These are phyloP conservation scores for Phoeniculus purpureus DNA, from an alignment of 2,797 vertebrate species.

Conservation along the genomic window DNA sequence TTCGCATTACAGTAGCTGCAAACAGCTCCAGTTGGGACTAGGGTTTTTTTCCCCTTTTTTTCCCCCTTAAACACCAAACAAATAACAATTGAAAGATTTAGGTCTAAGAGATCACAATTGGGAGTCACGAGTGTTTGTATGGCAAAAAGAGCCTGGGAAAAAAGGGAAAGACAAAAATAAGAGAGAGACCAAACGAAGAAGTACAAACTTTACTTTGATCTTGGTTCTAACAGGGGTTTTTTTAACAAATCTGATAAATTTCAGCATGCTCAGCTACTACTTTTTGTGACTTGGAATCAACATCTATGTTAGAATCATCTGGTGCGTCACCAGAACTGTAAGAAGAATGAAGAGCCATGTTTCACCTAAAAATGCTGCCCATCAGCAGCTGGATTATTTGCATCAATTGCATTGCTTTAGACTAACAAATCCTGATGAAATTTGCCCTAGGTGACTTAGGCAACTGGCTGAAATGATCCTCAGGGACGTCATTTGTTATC, in stretches of 20 bases:
- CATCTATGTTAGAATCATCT: not conserved
- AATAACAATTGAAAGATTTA: not conserved
- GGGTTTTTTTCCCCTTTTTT: not conserved
- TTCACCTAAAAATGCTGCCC: not conserved
- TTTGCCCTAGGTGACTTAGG: not conserved
- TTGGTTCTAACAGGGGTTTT: not conserved
- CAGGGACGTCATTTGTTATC: not conserved
- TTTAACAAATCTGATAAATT: not conserved
- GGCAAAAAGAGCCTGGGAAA: not conserved
- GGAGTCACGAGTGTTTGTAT: not conserved
- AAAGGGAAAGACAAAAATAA: not conserved
- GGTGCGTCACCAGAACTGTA: not conserved
- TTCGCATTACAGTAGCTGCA: conserved; percentile 1
- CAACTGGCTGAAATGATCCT: not conserved
- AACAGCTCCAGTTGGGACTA: not conserved
- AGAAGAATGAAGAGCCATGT: not conserved
- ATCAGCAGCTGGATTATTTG: not conserved
- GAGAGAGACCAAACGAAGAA: not conserved
- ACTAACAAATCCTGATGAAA: conserved; percentile 4
- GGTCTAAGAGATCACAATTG: rapidly evolving
- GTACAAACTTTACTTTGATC: not conserved
- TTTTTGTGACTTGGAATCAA: not conserved
- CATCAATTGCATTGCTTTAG: not conserved
- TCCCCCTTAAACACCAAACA: not conserved
- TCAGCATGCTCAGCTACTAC: not conserved